Percentiles rank a stretch among this genome's conserved stretches.
Evolutionary conservation across 1,140 invertebrate species (phyloP).

Genomic region (Camponotus pennsylvanicus): DNA sequence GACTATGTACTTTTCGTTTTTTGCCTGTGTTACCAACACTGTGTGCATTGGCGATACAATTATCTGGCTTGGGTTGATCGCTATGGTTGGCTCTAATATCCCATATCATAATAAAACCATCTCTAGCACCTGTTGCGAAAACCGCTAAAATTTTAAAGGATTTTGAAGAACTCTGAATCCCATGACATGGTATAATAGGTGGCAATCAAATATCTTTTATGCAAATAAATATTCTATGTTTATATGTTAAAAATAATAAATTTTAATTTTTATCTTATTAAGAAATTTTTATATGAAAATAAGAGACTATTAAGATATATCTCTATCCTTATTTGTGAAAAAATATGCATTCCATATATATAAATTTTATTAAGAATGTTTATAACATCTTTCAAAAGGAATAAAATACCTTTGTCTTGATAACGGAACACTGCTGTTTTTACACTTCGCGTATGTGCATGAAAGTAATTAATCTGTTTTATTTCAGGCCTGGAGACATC

Average conservation of each 20-base stretch:
- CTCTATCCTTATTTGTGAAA: not conserved
- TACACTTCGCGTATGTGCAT: constrained; percentile 92
- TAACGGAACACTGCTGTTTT: constrained; percentile 92
- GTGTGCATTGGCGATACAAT: constrained; percentile 89
- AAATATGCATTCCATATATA: not conserved
- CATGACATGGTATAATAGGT: not conserved
- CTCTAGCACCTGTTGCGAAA: constrained; percentile 94
- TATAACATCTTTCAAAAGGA: not conserved
- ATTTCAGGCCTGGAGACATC: constrained; percentile 87
- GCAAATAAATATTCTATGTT: not conserved
- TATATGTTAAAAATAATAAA: not conserved
- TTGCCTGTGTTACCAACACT: constrained; percentile 84
- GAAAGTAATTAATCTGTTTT: constrained; percentile 87
- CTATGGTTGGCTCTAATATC: constrained; percentile 89
- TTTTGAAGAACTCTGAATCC: not conserved
- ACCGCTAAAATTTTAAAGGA: constrained; percentile 86
- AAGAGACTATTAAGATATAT: not conserved
- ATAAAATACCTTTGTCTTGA: constrained; percentile 87
- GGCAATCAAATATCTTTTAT: constrained; percentile 16
- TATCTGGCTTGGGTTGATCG: constrained; percentile 87
- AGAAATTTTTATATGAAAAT: not conserved
- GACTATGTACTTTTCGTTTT: constrained; percentile 81
- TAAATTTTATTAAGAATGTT: not conserved
- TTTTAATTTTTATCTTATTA: no score
- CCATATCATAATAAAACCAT: constrained; percentile 95